These are phyloP conservation scores for Mimumesa dahlbomi DNA, from an alignment of 2,888 invertebrate species.

Conservation along the genomic window DNA sequence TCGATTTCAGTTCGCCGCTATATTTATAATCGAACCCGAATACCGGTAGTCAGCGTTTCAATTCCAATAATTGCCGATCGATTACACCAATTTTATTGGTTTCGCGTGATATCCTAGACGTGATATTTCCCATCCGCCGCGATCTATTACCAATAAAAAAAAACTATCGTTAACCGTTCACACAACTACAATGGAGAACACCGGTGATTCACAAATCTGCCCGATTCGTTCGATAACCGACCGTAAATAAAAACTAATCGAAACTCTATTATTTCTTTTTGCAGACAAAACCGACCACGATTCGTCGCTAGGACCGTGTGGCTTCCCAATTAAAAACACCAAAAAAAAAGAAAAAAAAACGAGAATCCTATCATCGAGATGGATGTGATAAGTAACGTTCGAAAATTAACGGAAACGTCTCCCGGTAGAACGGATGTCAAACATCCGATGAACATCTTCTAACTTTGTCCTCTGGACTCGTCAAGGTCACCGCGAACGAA, in stretches of 20 bases:
- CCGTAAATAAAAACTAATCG: too few relatives aligned
- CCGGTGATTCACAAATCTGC: too few relatives aligned
- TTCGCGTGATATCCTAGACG: constrained; percentile 28
- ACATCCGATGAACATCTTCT: constrained; percentile 35
- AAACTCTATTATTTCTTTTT: too few relatives aligned
- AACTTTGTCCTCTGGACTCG: constrained; percentile 23
- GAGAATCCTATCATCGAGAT: too few relatives aligned
- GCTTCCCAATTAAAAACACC: too few relatives aligned
- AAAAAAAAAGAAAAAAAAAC: too few relatives aligned
- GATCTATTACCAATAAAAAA: too few relatives aligned
- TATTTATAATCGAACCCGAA: constrained; percentile 47
- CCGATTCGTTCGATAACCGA: too few relatives aligned
- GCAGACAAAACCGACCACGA: too few relatives aligned
- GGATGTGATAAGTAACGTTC: constrained; percentile 9
- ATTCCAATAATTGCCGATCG: constrained; percentile 55
- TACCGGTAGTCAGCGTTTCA: constrained; percentile 43
- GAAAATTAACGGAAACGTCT: constrained; percentile 18
- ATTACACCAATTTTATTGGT: constrained; percentile 51
- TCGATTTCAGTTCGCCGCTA: not conserved
- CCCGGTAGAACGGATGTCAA: constrained; percentile 4
- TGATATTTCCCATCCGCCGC: constrained; percentile 2
- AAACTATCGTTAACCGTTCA: too few relatives aligned
- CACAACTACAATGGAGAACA: too few relatives aligned
- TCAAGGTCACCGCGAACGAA: constrained; percentile 20
- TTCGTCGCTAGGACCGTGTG: too few relatives aligned